These are phyloP conservation scores for Tenodera sinensis DNA, from an alignment of 2,888 invertebrate genomes.

Conservation along the genomic window DNA sequence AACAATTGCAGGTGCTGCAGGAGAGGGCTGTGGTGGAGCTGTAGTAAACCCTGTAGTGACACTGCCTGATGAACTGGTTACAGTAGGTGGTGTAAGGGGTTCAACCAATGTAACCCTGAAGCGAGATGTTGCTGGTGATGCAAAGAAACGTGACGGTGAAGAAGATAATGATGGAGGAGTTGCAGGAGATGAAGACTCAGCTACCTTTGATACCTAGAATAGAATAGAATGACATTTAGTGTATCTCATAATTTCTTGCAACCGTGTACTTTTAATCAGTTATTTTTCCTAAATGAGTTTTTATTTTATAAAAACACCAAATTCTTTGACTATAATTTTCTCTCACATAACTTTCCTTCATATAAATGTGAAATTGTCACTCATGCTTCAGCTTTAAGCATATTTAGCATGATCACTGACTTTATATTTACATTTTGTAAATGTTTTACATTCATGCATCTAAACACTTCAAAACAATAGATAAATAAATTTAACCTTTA, in stretches of 20 bases:
- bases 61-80: slow-evolving; percentile 35
- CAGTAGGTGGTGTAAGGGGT: slow-evolving; percentile 34
- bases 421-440: no score
- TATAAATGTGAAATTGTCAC: no score
- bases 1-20: not conserved
- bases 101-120: slow-evolving; percentile 45
- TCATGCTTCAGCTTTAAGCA: no score
- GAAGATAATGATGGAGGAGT: slow-evolving; percentile 26
- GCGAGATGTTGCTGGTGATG: slow-evolving; percentile 35
- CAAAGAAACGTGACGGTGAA: slow-evolving; percentile 29
- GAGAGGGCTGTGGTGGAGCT: not conserved
- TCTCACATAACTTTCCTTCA: no score
- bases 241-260: not conserved
- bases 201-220: slow-evolving; percentile 44
- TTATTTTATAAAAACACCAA: no score
- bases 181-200: slow-evolving; percentile 37
- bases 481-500: no score
- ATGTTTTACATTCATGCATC: no score
- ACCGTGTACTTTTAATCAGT: no score
- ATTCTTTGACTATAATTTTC: no score
- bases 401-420: no score
- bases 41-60: slow-evolving; percentile 44
- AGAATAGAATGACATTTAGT: not conserved
- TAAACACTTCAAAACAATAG: no score
- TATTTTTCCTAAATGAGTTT: no score